These are phyloP conservation scores for Bembecia ichneumoniformis DNA, from an alignment of 2,888 invertebrate genomes.

Conservation along the genomic window DNA sequence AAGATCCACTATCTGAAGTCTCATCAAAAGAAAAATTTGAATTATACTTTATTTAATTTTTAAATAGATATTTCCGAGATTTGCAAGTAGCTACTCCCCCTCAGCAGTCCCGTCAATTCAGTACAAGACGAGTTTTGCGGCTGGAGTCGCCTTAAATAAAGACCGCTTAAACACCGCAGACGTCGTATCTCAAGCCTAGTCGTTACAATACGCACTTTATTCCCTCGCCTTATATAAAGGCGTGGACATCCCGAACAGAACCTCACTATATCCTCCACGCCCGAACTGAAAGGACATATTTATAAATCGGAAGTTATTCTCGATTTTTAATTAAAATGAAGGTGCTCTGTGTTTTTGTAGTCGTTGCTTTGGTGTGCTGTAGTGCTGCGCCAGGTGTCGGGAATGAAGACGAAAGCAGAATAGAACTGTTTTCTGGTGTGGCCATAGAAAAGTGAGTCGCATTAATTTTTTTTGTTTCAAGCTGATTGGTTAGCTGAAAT, in stretches of 20 bases:
- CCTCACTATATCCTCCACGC: slow-evolving; percentile 48
- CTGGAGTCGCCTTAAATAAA: too few relatives aligned
- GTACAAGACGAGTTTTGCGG: too few relatives aligned
- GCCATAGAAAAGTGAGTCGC: slow-evolving; percentile 55
- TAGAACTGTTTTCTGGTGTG: slow-evolving; percentile 59
- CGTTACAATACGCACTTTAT: slow-evolving; percentile 16
- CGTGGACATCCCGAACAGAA: slow-evolving; percentile 26
- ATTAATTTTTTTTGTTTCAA: too few relatives aligned
- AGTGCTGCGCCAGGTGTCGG: slow-evolving; percentile 43
- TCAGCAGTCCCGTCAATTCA: too few relatives aligned
- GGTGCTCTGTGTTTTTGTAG: slow-evolving; percentile 45
- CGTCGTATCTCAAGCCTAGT: slow-evolving; percentile 13
- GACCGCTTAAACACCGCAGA: background rate
- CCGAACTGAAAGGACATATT: slow-evolving; percentile 27
- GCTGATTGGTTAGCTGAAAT: too few relatives aligned
- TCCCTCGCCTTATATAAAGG: slow-evolving; percentile 36
- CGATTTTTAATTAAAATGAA: slow-evolving; percentile 34
- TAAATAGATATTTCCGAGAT: too few relatives aligned
- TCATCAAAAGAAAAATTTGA: too few relatives aligned
- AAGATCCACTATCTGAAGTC: too few relatives aligned
- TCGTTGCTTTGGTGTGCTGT: slow-evolving; percentile 40
- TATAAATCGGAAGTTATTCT: slow-evolving; percentile 8
- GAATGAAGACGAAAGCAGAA: slow-evolving; percentile 37
- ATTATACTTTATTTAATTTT: too few relatives aligned
- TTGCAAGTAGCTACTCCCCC: too few relatives aligned